These are phyloP conservation scores for Sebastes baramenuke DNA, from an alignment of 2,797 vertebrate genomes.

Conservation along the genomic window DNA sequence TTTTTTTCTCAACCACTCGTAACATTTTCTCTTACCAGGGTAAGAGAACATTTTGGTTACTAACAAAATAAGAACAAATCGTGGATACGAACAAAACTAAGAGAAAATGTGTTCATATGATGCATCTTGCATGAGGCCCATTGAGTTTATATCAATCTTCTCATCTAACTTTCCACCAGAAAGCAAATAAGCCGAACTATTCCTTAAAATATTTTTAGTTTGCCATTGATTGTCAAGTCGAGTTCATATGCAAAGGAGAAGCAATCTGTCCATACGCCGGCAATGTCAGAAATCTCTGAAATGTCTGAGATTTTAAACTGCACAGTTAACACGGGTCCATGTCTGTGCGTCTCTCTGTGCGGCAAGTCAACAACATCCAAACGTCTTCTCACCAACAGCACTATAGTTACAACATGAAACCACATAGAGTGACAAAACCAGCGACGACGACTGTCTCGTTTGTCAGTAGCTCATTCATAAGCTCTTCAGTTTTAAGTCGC, in stretches of 20 bases:
- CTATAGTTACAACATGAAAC: slow-evolving; percentile 36
- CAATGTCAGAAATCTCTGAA: slow-evolving; percentile 7
- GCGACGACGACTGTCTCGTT: not conserved
- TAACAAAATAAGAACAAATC: too few relatives aligned
- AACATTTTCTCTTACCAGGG: too few relatives aligned
- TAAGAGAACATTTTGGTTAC: rapidly evolving
- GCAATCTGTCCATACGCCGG: not conserved
- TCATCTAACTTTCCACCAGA: not conserved
- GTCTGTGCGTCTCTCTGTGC: not conserved
- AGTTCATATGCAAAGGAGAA: not conserved
- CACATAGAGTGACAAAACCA: slow-evolving; percentile 21
- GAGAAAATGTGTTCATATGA: rapidly evolving
- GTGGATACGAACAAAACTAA: too few relatives aligned
- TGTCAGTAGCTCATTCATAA: slow-evolving; percentile 21
- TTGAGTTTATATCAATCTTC: not conserved
- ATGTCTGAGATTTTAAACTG: not conserved
- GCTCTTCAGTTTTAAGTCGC: slow-evolving; percentile 63
- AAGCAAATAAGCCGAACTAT: not conserved
- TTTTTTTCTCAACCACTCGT: too few relatives aligned
- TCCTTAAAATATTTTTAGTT: not conserved
- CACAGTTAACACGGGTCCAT: not conserved
- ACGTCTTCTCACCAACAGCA: slow-evolving; percentile 7
- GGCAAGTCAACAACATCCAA: slow-evolving; percentile 8
- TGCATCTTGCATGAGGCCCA: too few relatives aligned
- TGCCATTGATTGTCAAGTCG: slow-evolving; percentile 37